phyloP scores from a whole-genome alignment of 2,113 vertebrate genomes.

The Microcebus tavaratra region DNA sequence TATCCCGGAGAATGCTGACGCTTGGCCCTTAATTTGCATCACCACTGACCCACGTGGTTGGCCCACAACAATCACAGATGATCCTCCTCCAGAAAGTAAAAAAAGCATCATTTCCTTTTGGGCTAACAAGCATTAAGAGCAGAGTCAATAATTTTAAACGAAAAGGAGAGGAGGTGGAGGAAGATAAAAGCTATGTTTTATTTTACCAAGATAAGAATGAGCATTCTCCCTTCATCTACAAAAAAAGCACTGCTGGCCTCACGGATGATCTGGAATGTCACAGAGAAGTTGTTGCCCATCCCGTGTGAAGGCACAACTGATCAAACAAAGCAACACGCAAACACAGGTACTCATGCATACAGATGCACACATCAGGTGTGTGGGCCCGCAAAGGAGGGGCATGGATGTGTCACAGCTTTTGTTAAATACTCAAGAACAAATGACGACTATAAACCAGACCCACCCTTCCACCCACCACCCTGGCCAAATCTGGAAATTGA shows the following conservation, averaged over 20 bases:
- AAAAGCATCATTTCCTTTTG: background rate
- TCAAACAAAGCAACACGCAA: accelerated
- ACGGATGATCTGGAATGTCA: background rate
- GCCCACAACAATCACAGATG: background rate
- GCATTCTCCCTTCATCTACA: background rate
- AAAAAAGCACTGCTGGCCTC: background rate
- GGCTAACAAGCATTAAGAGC: background rate
- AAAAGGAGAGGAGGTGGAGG: background rate
- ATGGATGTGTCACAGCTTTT: background rate
- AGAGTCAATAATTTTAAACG: background rate
- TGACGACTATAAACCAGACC: background rate
- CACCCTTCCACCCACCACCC: background rate
- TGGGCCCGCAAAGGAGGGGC: background rate
- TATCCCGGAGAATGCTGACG: background rate
- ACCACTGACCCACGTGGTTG: background rate
- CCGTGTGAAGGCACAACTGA: background rate
- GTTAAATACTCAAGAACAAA: background rate
- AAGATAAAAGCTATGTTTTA: background rate
- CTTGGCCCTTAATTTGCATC: background rate
- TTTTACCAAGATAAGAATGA: background rate
- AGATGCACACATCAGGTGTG: background rate
- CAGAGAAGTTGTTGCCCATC: background rate
- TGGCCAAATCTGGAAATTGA: background rate
- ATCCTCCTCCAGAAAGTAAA: background rate
- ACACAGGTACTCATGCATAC: accelerated